Conservation (phyloP, 2,888 invertebrate genomes). For the Craniophora ligustri region DNA sequence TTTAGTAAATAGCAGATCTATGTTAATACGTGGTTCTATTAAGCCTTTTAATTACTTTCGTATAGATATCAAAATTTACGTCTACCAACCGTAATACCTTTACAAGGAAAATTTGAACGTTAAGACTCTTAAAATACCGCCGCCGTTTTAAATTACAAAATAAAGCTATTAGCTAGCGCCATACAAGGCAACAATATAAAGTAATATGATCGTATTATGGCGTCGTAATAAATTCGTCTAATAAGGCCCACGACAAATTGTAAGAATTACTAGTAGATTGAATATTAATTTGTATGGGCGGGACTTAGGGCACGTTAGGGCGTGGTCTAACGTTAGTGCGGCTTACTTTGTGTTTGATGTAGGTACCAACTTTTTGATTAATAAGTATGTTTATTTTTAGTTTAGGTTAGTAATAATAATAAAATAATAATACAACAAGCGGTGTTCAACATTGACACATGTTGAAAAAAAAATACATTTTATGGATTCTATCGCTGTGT, state of each 20-base stretch:
- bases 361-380: neutral
- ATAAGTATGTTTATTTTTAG: neutral
- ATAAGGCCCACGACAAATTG: slow-evolving; percentile 75
- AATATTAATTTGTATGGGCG: slow-evolving; percentile 64
- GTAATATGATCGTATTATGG: slow-evolving; percentile 63
- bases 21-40: too few species aligned
- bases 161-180: slow-evolving; percentile 56
- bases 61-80: too few species aligned
- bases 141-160: slow-evolving; percentile 50
- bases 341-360: slow-evolving; percentile 9
- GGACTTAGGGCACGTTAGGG: slow-evolving; percentile 30
- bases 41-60: too few species aligned
- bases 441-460: too few species aligned
- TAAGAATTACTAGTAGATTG: slow-evolving; percentile 67
- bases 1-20: too few species aligned
- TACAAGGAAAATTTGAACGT: slow-evolving; percentile 8
- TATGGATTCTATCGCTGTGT: too few species aligned
- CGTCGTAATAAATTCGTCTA: slow-evolving; percentile 68
- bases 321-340: slow-evolving; percentile 20
- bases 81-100: too few species aligned
- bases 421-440: too few species aligned
- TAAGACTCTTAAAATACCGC: slow-evolving; percentile 40
- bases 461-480: too few species aligned
- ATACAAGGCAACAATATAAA: slow-evolving; percentile 60
- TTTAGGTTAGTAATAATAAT: neutral